Evolutionary conservation across 2,888 invertebrate species (phyloP), one percentile per base, ranked within the genome.

Genomic region (Mesodorylaimus sp.): DNA sequence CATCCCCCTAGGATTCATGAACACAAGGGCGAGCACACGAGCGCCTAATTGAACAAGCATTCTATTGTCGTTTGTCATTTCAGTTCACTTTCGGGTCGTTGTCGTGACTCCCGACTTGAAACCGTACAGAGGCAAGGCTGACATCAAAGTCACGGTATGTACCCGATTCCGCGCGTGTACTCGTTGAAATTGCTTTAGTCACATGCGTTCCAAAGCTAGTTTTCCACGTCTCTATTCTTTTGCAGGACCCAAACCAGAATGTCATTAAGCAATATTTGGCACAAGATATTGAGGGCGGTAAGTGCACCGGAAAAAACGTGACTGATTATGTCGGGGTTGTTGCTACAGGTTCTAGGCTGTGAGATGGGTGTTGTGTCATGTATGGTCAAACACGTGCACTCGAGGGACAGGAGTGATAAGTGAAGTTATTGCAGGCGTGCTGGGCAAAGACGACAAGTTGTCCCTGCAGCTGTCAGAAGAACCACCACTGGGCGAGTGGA

Each of bases 21-120:
- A n/a, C n/a, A n/a, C n/a, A n/a, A n/a, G n/a, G n/a, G n/a, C n/a
- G n/a, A n/a, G n/a, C n/a, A n/a, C n/a, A n/a, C n/a, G n/a, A n/a
- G n/a, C n/a, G n/a, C n/a, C n/a, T n/a, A n/a, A n/a, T n/a, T n/a
- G n/a, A n/a, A n/a, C n/a, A n/a, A n/a, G n/a, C n/a, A n/a, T n/a
- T n/a, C n/a, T n/a, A n/a, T n/a, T n/a, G n/a, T n/a, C n/a, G n/a
- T n/a, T n/a, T n/a, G n/a, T n/a, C n/a, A n/a, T 54, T 59, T 44
- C 58, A 67, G 79, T 93, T 26, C 76, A 79, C 66, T 89, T 86
- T 69, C 75, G 88, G 59, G 79, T 81, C 5, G 69, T 86, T 23
- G 75, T 81, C 21, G 72, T 86, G 48, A 80, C 81, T 64, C 77
- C 81, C 0, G 76, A 80, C 58, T 68, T 85, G 50, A 78, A 79